phyloP scores from a whole-genome alignment of 2,113 vertebrate species.

The Cololabis saira region DNA sequence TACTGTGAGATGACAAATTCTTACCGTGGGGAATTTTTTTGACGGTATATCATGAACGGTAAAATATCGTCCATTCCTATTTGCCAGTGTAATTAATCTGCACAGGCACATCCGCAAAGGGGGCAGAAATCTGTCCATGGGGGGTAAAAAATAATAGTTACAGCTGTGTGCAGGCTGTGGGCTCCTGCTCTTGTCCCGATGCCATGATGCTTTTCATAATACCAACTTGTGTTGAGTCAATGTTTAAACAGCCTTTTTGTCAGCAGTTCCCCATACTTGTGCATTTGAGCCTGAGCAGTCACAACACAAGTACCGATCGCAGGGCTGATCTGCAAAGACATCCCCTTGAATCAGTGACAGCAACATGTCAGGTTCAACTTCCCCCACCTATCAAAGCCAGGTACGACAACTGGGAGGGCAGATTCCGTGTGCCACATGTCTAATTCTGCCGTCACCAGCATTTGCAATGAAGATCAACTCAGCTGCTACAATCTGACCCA shows the following conservation, averaged over 20 bases:
- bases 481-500: constrained; percentile 18
- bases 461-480: constrained; percentile 33
- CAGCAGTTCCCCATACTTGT: constrained; percentile 38
- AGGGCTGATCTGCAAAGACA: constrained; percentile 64
- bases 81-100: constrained; percentile 56
- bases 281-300: constrained; percentile 49
- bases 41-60: too few species aligned
- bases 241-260: constrained; percentile 70
- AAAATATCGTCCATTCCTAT: constrained; percentile 44
- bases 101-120: constrained; percentile 38
- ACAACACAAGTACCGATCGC: constrained; percentile 47
- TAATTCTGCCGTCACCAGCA: constrained; percentile 38
- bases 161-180: constrained; percentile 52
- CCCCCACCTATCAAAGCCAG: constrained; percentile 47
- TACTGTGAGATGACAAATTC: too few species aligned
- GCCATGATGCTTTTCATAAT: constrained; percentile 67
- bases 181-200: constrained; percentile 40
- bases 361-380: constrained; percentile 45
- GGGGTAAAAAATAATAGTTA: constrained; percentile 40
- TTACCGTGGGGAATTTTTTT: too few species aligned
- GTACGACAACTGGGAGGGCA: constrained; percentile 46
- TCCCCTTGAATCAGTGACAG: constrained; percentile 59
- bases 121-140: constrained; percentile 39
- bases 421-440: constrained; percentile 31
- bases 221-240: constrained; percentile 68